Evolutionary conservation across 92 coral and sea anemone genomes (phyloP), one percentile per base, ranked within the genome.

Genomic region (Chrysogorgia sp.): DNA sequence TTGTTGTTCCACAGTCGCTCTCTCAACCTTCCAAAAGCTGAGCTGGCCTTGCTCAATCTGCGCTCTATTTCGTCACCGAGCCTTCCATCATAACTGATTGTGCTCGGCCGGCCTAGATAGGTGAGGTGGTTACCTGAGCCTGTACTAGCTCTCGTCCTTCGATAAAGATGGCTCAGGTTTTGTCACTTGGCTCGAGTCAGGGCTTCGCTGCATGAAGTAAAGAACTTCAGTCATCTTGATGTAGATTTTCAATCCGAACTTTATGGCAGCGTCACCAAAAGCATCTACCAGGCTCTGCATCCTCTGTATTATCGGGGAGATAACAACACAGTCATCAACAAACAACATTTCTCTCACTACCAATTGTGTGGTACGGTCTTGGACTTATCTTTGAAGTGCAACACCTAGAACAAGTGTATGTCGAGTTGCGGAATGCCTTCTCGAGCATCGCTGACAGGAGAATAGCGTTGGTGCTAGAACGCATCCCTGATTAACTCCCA

Each of bases 1-100:
- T 43, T 78, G 31, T 82, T 72, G 56, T 82, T 71, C 86, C 86
- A 82, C 45, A 72, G 58, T 58, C 86, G 63, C 58, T 82, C 58
- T 71, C 53, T 32, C 66, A 60, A 30, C 49, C 59, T 74, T 61
- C 82, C 82, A 35, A 63, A 60, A 31, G 34, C 76, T 53, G 76
- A 32, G 71, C 65, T 82, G 34, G 76, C 86, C 67, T 63, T 82
- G 75, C 76, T 74, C 76, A 75, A 40, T 52, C 86, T 82, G 87
- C 25, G 40, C 32, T 55, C 40, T 0, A 75, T 62, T 56, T 83
- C 77, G 50, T 15, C 60, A 17, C 74, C 83, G 58, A 76, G 65
- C 60, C 71, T 75, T 10, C 23, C 31, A 30, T 22, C 12, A 7
- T 8, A 10, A 9, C 72, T 72, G 37, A 59, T 50, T 57, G 86